Base-by-base conservation (phyloP, 2,888 invertebrate genomes). In the Pandemis cinnamomeana region DNA sequence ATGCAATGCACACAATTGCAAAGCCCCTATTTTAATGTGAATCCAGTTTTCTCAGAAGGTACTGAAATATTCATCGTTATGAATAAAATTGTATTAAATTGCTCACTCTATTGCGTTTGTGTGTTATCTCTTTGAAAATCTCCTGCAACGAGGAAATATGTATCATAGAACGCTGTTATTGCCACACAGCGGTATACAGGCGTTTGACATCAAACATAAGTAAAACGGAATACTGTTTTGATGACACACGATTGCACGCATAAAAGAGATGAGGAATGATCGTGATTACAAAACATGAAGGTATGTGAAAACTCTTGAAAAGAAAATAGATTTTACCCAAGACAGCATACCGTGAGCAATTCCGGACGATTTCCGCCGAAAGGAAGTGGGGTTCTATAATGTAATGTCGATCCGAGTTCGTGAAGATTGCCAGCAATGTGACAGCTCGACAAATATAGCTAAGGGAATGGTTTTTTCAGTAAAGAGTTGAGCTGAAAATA, bases 331-430 rank as follows among this genome's bases (percentile, higher is more conserved):
- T 81, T 82, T 77, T 76, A 76, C 77, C 78, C 75, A 76, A 78
- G 79, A 78, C 76, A 78, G 80, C 81, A 80, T 81, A 78, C 82
- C 81, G 75, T 77, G 70, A 83, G 80, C 81, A 82, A 81, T 86
- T 86, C 81, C 80, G 78, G 77, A 81, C 83, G 80, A 86, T 86
- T 87, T 87, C 83, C 84, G 80, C 71, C 75, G 61, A 80, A 78
- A 79, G 81, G 82, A 81, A 83, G 77, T 74, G 71, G 71, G 67
- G 72, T 67, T 67, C 78, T 69, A 77, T 79, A 83, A 84, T 81
- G 78, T 80, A 80, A 84, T 80, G 80, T 82, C 81, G 80, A 84
- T 82, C 83, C 81, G 80, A 79, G 76, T 81, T 76, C 70, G 71
- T 63, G 70, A 75, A 77, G 71, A 78, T 78, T 74, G 72, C 75